These are phyloP conservation scores for Magallana nippona DNA, from an alignment of 2,888 invertebrate species.

Conservation along the genomic window DNA sequence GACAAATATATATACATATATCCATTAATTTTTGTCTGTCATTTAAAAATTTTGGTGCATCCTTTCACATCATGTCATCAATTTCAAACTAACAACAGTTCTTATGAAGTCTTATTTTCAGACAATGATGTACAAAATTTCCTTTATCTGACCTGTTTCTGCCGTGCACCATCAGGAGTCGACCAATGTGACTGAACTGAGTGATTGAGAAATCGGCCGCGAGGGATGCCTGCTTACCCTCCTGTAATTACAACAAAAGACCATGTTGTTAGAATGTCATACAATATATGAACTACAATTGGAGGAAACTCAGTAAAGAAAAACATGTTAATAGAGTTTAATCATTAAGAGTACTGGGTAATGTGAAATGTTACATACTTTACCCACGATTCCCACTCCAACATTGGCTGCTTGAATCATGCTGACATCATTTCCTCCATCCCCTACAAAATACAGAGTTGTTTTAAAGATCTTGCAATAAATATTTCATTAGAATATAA, in stretches of 20 bases:
- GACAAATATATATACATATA: not conserved
- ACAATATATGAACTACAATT: not conserved
- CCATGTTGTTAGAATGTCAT: not conserved
- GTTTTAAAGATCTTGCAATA: no score
- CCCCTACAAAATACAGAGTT: constrained; percentile 77
- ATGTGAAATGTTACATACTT: constrained; percentile 63
- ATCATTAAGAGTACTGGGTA: not conserved
- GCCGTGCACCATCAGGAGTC: constrained; percentile 92
- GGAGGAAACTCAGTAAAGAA: no score
- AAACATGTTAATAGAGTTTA: not conserved
- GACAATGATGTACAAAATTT: no score
- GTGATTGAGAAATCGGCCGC: constrained; percentile 98
- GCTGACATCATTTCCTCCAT: constrained; percentile 87
- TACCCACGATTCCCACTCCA: constrained; percentile 80
- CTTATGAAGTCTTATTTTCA: no score
- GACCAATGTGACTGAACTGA: constrained; percentile 90
- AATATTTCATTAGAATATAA: not conserved
- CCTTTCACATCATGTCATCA: no score
- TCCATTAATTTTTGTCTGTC: not conserved
- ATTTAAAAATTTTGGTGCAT: no score
- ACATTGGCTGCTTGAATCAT: constrained; percentile 86
- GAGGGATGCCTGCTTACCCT: constrained; percentile 86
- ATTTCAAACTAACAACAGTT: no score
- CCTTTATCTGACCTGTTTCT: constrained; percentile 83
- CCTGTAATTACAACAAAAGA: constrained; percentile 66